A percentile compares a stretch with the other conserved stretches of the same genome.
phyloP scores from a whole-genome alignment of 2,888 invertebrate species.

The Dicyrtoma fusca region DNA sequence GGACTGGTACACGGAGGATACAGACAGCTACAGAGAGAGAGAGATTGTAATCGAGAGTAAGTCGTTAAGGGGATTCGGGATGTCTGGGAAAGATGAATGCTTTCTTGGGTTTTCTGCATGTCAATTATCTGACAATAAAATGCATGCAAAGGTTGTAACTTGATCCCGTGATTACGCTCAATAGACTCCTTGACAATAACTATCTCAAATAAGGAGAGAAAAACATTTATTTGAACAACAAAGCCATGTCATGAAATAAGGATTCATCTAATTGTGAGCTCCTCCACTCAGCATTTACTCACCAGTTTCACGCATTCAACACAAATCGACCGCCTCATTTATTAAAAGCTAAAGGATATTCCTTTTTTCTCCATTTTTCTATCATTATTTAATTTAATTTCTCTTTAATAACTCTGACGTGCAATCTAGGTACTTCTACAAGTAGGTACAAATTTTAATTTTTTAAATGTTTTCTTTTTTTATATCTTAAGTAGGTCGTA shows the following conservation, averaged over 20 bases:
- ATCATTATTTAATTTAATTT: too few species aligned
- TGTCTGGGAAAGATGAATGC: neutral
- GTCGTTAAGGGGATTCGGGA: neutral
- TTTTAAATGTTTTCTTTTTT: too few species aligned
- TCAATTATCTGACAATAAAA: conserved; percentile 9
- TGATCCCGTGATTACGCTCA: conserved; percentile 12
- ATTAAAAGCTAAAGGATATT: too few species aligned
- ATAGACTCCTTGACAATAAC: neutral
- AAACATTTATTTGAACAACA: too few species aligned
- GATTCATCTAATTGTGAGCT: neutral
- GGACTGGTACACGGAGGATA: too few species aligned
- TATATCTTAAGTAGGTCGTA: too few species aligned
- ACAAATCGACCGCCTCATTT: too few species aligned
- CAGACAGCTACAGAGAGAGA: neutral
- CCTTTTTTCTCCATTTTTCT: too few species aligned
- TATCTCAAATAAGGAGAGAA: too few species aligned
- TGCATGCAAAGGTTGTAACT: neutral
- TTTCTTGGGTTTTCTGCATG: conserved; percentile 14
- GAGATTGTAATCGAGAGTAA: neutral
- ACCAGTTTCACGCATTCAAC: neutral
- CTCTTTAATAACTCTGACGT: too few species aligned
- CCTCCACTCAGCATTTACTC: neutral
- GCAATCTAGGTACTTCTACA: too few species aligned
- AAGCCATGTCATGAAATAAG: neutral
- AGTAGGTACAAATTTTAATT: too few species aligned